Conservation (phyloP, 2,113 vertebrate species). For the Pseudolaguvia tuberculata region DNA sequence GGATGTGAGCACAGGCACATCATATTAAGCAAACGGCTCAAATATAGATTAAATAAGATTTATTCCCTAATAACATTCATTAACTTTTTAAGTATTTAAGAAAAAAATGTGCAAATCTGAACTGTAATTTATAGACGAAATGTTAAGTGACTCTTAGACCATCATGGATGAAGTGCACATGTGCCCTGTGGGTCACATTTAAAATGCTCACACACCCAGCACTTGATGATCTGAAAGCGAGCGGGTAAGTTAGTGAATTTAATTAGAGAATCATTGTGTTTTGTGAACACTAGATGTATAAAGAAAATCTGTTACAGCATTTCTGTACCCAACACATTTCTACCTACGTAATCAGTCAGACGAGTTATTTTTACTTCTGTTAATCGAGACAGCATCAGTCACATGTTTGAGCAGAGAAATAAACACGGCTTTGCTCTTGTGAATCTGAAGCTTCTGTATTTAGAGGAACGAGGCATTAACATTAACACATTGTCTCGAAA, state of each 20-base stretch:
- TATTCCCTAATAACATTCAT: neutral
- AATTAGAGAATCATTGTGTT: neutral
- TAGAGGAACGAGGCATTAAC: neutral
- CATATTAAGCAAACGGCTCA: neutral
- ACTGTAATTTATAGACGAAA: neutral
- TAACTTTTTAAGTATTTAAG: neutral
- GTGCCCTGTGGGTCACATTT: conserved; percentile 9
- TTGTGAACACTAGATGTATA: neutral
- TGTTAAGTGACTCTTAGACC: neutral
- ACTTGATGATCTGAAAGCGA: neutral
- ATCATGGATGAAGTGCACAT: neutral
- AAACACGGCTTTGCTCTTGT: neutral
- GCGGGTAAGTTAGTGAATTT: neutral
- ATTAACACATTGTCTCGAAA: neutral
- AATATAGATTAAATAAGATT: neutral
- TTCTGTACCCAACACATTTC: neutral
- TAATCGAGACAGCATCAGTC: neutral
- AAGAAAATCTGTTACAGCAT: neutral
- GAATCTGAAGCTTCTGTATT: neutral
- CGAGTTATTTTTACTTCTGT: neutral
- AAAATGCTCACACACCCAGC: neutral
- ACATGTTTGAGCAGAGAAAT: neutral
- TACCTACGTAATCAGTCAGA: neutral
- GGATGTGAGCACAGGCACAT: neutral
- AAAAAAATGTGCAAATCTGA: neutral